These are phyloP conservation scores for Drosophila melanocephala DNA, from an alignment of 2,888 invertebrate species.

Conservation along the genomic window DNA sequence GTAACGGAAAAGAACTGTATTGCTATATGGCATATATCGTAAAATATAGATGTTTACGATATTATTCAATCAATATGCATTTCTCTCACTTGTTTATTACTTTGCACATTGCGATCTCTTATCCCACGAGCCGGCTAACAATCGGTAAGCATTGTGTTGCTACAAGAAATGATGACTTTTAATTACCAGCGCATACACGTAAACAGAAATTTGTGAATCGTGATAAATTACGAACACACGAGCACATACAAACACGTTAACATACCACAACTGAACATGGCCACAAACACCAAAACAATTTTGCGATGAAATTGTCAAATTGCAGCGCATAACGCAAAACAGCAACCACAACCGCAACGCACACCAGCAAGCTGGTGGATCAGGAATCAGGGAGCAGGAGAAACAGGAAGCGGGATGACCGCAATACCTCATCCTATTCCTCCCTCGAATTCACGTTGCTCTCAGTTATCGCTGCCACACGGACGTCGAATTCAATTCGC, in stretches of 20 bases:
- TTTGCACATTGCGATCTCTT: constrained; percentile 1
- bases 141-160: constrained; percentile 44
- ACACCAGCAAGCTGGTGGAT: constrained; percentile 39
- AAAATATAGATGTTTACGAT: background rate
- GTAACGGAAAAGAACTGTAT: background rate
- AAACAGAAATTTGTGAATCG: constrained; percentile 54
- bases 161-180: constrained; percentile 40
- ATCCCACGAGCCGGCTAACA: constrained; percentile 33
- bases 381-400: constrained; percentile 8
- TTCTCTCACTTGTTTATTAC: background rate
- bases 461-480: background rate
- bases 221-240: constrained; percentile 58
- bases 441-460: background rate
- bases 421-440: background rate
- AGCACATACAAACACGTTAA: constrained; percentile 3
- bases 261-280: constrained; percentile 61
- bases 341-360: constrained; percentile 73
- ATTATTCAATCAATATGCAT: constrained; percentile 21
- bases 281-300: constrained; percentile 81
- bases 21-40: background rate
- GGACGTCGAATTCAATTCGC: constrained; percentile 72
- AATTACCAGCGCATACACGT: constrained; percentile 54
- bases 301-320: constrained; percentile 81
- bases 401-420: background rate
- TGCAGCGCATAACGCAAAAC: constrained; percentile 76